Base-by-base conservation (phyloP, 2,797 vertebrate genomes). In the Neopelma chrysocephalum region DNA sequence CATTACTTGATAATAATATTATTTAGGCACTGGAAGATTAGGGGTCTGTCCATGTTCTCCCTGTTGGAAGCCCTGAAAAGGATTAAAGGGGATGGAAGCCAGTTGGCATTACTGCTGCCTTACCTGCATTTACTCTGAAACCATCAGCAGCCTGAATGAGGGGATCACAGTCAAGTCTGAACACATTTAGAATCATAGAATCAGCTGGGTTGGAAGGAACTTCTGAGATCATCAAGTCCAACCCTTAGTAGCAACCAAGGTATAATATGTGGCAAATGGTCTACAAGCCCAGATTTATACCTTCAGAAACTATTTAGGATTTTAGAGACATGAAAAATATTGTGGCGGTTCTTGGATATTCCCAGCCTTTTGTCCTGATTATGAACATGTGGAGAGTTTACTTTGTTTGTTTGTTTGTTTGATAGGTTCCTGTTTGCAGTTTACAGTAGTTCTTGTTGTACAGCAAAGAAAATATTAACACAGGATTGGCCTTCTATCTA, bases 341-440 rank as follows among this genome's bases (percentile, higher is more conserved):
- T 20, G 22, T 43, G 36, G 17, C 21, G 19, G 50, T 7, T 20
- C 32, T 43, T 56, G 16, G 60, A 32, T 68, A 47, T 69, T 40
- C 31, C 51, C 64, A 85, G 34, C 12, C 47, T 53, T 43, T 45
- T 42, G 23, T 56, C 71, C 43, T 6, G 40, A 25, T 62, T 31
- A 70, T 9, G 14, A 50, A 32, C 6, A 10, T 0, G 10, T 20
- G 0, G 0, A 8, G 25, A 4, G 21, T 31, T 73, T 48, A 43
- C 42, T 27, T 58, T 29, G 50, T 48, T 48, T 36, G 8, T 7
- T 57, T 65, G 26, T 42, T 82, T 81, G 79, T 71, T 85, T 68
- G 51, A 64, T n/a, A 40, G 17, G n/a, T 29, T 79, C 56, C 75
- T 77, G 22, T 51, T 47, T 40, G 20, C 78, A 73, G 12, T 65